Evolutionary conservation across 2,113 vertebrate species (phyloP).

Genomic region (Heterotis niloticus): DNA sequence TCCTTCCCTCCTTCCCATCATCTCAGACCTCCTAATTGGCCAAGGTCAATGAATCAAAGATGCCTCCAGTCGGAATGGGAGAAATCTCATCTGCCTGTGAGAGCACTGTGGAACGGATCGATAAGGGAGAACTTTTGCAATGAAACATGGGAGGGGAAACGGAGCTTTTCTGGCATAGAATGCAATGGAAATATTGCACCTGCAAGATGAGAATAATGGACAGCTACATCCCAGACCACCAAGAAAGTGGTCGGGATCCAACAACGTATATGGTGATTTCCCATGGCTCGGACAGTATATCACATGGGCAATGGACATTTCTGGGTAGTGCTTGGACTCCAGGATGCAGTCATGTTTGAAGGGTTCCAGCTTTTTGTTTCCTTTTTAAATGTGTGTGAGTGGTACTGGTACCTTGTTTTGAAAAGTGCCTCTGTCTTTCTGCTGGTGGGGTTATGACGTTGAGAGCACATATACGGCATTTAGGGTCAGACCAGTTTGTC

Average conservation of each 20-base stretch:
- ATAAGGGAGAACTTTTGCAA: not conserved
- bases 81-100: not conserved
- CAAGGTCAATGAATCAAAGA: conserved; percentile 29
- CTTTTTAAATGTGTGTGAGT: too few relatives aligned
- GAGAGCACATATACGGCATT: too few relatives aligned
- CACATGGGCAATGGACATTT: not conserved
- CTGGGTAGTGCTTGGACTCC: too few relatives aligned
- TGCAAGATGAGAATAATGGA: conserved; percentile 20
- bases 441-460: too few relatives aligned
- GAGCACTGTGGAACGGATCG: conserved; percentile 4
- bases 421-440: too few relatives aligned
- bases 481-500: too few relatives aligned
- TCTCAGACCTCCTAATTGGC: conserved; percentile 24
- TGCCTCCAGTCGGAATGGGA: conserved; percentile 3
- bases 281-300: not conserved
- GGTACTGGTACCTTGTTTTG: too few relatives aligned
- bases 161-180: conserved; percentile 20
- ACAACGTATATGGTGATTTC: conserved; percentile 25
- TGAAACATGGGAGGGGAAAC: not conserved
- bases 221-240: conserved; percentile 26
- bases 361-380: too few relatives aligned
- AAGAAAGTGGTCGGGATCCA: conserved; percentile 30
- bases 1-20: not conserved
- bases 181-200: conserved; percentile 20
- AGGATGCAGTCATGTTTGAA: too few relatives aligned